Conservation (phyloP, 2,888 invertebrate genomes). For the Agrochola macilenta region DNA sequence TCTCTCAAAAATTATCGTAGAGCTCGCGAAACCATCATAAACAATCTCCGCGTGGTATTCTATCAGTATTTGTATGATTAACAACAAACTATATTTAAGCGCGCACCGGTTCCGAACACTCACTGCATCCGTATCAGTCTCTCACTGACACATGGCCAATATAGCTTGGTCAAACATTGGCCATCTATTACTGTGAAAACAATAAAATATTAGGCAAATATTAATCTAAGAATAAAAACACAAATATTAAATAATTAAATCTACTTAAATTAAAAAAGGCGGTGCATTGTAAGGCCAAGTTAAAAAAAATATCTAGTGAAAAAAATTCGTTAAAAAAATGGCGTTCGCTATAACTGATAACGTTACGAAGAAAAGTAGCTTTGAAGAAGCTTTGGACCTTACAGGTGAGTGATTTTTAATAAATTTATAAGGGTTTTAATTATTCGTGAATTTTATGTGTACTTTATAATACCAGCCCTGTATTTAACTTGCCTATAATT, state of each 20-base stretch:
- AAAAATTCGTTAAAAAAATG: constrained; percentile 28
- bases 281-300: background rate
- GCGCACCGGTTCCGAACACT: constrained; percentile 12
- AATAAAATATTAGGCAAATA: background rate
- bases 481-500: background rate
- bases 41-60: constrained; percentile 13
- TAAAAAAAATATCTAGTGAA: background rate
- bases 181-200: background rate
- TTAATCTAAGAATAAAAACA: background rate
- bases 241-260: background rate
- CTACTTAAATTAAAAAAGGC: background rate
- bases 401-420: constrained; percentile 44
- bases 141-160: constrained; percentile 8
- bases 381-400: constrained; percentile 57
- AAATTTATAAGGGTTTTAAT: background rate
- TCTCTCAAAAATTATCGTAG: constrained; percentile 6
- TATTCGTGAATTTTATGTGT: background rate
- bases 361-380: constrained; percentile 42
- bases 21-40: constrained; percentile 13
- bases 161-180: constrained; percentile 6
- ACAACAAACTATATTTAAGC: constrained; percentile 47
- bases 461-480: background rate
- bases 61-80: constrained; percentile 54
- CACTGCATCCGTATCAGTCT: constrained; percentile 19
- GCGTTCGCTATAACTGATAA: constrained; percentile 28